Conservation (phyloP, 92 coral and sea anemone species). For the Pocillopora grandis region DNA sequence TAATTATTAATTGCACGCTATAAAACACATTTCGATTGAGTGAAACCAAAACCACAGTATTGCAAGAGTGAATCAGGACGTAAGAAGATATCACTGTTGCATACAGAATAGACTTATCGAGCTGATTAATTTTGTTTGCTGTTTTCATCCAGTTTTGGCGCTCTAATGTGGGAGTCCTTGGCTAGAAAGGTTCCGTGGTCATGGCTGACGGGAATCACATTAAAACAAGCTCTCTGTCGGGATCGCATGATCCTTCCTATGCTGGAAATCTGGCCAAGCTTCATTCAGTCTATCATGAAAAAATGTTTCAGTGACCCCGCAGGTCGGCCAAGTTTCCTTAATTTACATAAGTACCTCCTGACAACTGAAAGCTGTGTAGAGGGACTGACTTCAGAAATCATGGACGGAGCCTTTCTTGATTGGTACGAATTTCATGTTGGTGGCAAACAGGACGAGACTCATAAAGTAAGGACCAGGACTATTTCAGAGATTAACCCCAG, state of each 20-base stretch:
- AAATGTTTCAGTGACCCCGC: slow-evolving; percentile 33
- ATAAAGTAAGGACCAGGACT: background rate
- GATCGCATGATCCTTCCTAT: slow-evolving; percentile 52
- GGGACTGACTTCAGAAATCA: slow-evolving; percentile 26
- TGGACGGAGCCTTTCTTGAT: slow-evolving; percentile 57
- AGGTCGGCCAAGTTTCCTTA: slow-evolving; percentile 33
- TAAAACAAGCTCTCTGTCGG: slow-evolving; percentile 48
- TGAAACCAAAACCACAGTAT: too few species aligned
- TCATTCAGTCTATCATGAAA: slow-evolving; percentile 43
- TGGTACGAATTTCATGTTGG: slow-evolving; percentile 48
- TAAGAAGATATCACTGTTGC: too few species aligned
- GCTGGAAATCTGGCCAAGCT: slow-evolving; percentile 66
- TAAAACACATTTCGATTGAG: too few species aligned
- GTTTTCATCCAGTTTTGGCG: slow-evolving; percentile 70
- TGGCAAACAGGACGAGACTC: background rate
- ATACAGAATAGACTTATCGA: too few species aligned
- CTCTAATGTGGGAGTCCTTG: slow-evolving; percentile 85
- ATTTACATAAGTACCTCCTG: slow-evolving; percentile 21
- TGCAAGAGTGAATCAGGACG: too few species aligned
- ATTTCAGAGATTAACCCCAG: background rate
- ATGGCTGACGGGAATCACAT: slow-evolving; percentile 64
- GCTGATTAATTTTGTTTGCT: background rate
- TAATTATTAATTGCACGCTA: too few species aligned
- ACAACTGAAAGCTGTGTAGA: slow-evolving; percentile 42
- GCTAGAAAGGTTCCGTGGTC: slow-evolving; percentile 85